phyloP scores from a whole-genome alignment of 2,797 vertebrate genomes.

The Notoglanidium macrostoma region DNA sequence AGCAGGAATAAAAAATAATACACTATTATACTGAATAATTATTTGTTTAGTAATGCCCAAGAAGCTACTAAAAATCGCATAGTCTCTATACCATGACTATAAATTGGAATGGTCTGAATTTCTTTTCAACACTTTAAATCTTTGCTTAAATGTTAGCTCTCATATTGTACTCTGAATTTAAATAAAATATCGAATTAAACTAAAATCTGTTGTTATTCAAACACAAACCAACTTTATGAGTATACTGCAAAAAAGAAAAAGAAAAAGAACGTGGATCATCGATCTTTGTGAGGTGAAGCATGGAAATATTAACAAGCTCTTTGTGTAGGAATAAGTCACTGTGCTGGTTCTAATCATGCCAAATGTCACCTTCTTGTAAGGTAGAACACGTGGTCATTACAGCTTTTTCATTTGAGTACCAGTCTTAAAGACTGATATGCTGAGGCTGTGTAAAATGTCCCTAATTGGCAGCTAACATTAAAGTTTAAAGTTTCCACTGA shows the following conservation, averaged over 20 bases:
- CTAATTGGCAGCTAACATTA: background rate
- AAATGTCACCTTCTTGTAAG: background rate
- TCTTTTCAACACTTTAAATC: background rate
- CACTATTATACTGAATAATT: background rate
- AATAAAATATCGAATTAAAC: background rate
- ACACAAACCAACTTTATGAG: background rate
- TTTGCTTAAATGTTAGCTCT: background rate
- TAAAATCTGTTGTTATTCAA: background rate
- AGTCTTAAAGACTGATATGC: background rate
- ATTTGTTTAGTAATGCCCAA: background rate
- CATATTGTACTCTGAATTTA: background rate
- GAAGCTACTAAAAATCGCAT: background rate
- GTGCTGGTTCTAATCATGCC: background rate
- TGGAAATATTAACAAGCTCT: background rate
- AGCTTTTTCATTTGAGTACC: background rate
- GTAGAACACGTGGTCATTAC: background rate
- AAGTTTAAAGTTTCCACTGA: background rate
- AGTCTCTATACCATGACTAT: background rate
- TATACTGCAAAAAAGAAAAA: too few relatives aligned
- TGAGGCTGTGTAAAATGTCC: background rate
- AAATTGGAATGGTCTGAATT: background rate
- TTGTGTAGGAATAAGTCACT: background rate
- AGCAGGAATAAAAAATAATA: background rate
- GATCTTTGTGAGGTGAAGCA: background rate
- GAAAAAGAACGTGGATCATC: background rate